Percentiles rank a stretch among this genome's conserved stretches.
Conservation (phyloP, 2,888 invertebrate genomes). For the Spisula subtruncata region DNA sequence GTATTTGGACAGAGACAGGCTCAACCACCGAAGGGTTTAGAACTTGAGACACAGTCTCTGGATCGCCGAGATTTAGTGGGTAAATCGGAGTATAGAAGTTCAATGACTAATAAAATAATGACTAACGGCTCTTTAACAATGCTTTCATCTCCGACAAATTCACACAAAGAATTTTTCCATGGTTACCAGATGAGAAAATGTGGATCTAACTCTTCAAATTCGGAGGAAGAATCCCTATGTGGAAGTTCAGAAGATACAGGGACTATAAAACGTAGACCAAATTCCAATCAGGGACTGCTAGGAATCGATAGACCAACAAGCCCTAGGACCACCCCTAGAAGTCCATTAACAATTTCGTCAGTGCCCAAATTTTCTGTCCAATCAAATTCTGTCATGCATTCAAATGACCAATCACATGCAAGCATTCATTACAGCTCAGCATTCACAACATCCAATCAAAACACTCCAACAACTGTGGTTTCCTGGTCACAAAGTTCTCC, state of each 20-base stretch:
- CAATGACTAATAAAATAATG: conserved; percentile 86
- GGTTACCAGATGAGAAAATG: conserved; percentile 80
- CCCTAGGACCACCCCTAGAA: conserved; percentile 68
- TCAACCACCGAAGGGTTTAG: conserved; percentile 73
- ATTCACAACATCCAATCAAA: conserved; percentile 49
- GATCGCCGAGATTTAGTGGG: conserved; percentile 71
- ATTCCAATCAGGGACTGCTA: conserved; percentile 65
- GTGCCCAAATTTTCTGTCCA: conserved; percentile 56
- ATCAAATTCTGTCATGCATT: conserved; percentile 47
- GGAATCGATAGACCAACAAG: conserved; percentile 68
- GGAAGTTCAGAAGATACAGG: conserved; percentile 85
- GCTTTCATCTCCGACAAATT: conserved; percentile 83
- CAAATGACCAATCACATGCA: conserved; percentile 51
- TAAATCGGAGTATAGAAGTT: conserved; percentile 78
- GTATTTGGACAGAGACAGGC: conserved; percentile 25
- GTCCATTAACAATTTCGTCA: conserved; percentile 51
- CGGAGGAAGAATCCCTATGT: conserved; percentile 83
- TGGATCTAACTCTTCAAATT: conserved; percentile 84
- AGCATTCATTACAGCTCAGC: conserved; percentile 50
- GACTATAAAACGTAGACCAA: conserved; percentile 85
- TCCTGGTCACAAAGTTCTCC: conserved; percentile 40
- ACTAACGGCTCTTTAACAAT: conserved; percentile 86
- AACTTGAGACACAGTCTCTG: conserved; percentile 70
- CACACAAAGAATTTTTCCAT: conserved; percentile 81
- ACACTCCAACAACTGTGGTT: conserved; percentile 45